A percentile compares a stretch with the other conserved stretches of the same genome.
Evolutionary conservation across 2,888 invertebrate species (phyloP).

Genomic region (Andrena praecox): DNA sequence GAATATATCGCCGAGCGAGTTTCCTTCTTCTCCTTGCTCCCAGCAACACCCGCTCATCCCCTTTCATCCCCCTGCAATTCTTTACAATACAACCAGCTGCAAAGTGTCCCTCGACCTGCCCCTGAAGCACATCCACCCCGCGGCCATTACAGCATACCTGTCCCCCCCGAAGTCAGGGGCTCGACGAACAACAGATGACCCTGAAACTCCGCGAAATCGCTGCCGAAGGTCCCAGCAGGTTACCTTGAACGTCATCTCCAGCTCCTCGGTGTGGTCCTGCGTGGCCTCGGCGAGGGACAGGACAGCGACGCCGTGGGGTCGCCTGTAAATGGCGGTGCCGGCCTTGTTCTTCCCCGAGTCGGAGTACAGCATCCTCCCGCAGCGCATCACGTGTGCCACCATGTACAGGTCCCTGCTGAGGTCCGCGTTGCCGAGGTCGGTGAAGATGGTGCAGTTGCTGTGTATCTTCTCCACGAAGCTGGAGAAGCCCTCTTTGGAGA

Average conservation of each 20-base stretch:
- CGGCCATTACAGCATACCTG: no score
- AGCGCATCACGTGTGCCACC: constrained; percentile 95
- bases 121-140: no score
- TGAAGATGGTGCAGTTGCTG: constrained; percentile 95
- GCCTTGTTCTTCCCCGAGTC: constrained; percentile 85
- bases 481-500: constrained; percentile 95
- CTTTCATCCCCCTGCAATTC: no score
- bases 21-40: no score
- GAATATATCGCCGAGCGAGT: no score
- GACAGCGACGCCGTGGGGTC: constrained; percentile 96
- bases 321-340: constrained; percentile 86
- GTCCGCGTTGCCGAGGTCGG: constrained; percentile 93
- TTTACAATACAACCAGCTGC: no score
- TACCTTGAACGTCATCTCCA: constrained; percentile 92
- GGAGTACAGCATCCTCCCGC: constrained; percentile 93
- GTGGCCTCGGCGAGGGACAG: constrained; percentile 90
- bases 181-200: no score
- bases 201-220: no score
- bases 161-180: no score
- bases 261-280: constrained; percentile 89
- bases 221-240: constrained; percentile 16
- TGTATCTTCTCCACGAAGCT: constrained; percentile 95
- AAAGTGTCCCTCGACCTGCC: no score
- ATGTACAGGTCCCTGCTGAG: constrained; percentile 94
- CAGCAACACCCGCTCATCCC: no score